Evolutionary conservation across 2,797 vertebrate species (phyloP).

Genomic region (Picus viridis): DNA sequence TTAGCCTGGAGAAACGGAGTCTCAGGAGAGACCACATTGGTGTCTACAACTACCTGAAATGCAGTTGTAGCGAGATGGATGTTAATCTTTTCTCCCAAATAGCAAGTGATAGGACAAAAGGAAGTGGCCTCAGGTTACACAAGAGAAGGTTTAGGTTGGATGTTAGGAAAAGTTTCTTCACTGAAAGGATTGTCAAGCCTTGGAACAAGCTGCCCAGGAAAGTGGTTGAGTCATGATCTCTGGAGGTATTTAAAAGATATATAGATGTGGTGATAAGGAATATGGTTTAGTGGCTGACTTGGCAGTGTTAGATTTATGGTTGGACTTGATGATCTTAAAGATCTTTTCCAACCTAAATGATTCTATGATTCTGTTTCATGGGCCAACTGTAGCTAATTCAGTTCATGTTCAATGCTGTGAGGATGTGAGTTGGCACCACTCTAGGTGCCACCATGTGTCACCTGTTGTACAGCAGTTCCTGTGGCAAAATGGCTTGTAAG

Average conservation of each 20-base stretch:
- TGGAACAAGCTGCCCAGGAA: background rate
- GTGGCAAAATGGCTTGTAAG: background rate
- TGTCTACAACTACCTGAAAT: too few species aligned
- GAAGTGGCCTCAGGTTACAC: too few species aligned
- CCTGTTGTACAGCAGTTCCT: background rate
- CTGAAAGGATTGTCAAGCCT: too few species aligned
- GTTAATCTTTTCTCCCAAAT: too few species aligned
- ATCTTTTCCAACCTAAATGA: background rate
- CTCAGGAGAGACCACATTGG: too few species aligned
- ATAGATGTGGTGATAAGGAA: background rate
- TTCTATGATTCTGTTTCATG: background rate
- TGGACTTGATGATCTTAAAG: background rate
- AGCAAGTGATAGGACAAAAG: too few species aligned
- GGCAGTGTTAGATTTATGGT: background rate
- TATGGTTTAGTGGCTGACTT: background rate
- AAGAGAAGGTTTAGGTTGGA: too few species aligned
- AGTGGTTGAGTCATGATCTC: background rate
- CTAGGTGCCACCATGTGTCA: background rate
- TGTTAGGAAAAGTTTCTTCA: too few species aligned
- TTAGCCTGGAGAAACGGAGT: too few species aligned
- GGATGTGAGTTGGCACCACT: background rate
- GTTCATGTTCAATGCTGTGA: background rate
- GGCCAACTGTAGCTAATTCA: background rate
- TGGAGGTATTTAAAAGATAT: background rate
- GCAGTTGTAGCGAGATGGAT: too few species aligned